Percentiles rank a stretch among this genome's conserved stretches.
Evolutionary conservation across 1,140 invertebrate genomes (phyloP).

Genomic region (Drosophila saltans): DNA sequence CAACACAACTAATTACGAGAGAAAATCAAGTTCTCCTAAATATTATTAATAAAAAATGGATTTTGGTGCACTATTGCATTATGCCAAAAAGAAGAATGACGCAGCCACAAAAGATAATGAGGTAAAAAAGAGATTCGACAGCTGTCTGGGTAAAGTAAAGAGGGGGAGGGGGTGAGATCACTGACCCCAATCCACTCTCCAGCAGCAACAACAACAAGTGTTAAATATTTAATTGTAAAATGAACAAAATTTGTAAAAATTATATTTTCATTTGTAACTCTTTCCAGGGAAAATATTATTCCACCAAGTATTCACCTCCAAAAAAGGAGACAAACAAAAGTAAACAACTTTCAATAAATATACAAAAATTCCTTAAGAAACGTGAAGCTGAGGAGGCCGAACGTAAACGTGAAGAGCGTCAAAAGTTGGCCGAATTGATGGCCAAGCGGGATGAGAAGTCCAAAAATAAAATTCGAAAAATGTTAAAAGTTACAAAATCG

Average conservation of each 20-base stretch:
- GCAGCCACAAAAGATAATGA: slow-evolving; percentile 82
- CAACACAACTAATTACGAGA: not conserved
- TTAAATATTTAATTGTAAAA: slow-evolving; percentile 16
- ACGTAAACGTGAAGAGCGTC: slow-evolving; percentile 87
- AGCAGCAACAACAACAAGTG: slow-evolving; percentile 16
- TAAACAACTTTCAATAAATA: slow-evolving; percentile 88
- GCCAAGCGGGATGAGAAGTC: slow-evolving; percentile 90
- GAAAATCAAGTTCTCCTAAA: not conserved
- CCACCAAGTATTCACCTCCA: slow-evolving; percentile 90
- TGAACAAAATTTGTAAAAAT: not conserved
- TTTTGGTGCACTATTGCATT: slow-evolving; percentile 86
- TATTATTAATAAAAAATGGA: slow-evolving; percentile 84
- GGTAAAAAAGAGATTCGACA: slow-evolving; percentile 29
- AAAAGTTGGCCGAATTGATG: slow-evolving; percentile 87
- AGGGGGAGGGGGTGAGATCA: slow-evolving; percentile 11
- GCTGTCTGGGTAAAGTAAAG: not conserved
- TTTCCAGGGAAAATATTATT: slow-evolving; percentile 86
- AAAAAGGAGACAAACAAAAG: slow-evolving; percentile 90
- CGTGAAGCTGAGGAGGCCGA: slow-evolving; percentile 91
- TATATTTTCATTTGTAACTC: slow-evolving; percentile 22
- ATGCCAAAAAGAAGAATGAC: slow-evolving; percentile 86
- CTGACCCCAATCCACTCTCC: slow-evolving; percentile 37
- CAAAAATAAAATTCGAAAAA: slow-evolving; percentile 87
- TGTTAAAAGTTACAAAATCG: slow-evolving; percentile 91
- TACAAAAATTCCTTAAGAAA: slow-evolving; percentile 91